Evolutionary conservation across 2,888 invertebrate species (phyloP).

Genomic region (Caenorhabditis auriculariae): DNA sequence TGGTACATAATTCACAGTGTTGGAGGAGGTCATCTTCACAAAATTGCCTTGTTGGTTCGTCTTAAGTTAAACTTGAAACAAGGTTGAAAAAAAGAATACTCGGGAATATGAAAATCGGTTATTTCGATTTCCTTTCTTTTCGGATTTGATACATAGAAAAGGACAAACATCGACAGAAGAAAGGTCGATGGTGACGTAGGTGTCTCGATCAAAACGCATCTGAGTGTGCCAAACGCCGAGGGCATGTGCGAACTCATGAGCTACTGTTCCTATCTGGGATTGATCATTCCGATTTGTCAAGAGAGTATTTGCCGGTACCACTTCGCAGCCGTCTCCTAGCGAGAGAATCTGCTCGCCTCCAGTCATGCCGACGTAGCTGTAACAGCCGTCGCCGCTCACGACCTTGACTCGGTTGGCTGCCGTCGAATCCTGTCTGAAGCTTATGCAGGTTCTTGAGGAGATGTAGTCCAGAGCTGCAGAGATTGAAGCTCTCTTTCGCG

Average conservation of each 20-base stretch:
- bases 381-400: conserved; percentile 13
- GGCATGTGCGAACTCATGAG: conserved; percentile 59
- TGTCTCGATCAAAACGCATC: conserved; percentile 49
- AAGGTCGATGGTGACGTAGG: conserved; percentile 32
- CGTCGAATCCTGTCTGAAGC: conserved; percentile 3
- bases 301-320: conserved; percentile 1
- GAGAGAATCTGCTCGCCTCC: conserved; percentile 17
- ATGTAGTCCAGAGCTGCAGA: conserved; percentile 7
- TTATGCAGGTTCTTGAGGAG: conserved; percentile 9
- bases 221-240: conserved; percentile 60
- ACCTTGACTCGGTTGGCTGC: conserved; percentile 6
- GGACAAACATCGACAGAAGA: conserved; percentile 23
- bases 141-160: too few species aligned
- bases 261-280: conserved; percentile 55
- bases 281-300: not conserved
- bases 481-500: conserved; percentile 7
- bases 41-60: not conserved
- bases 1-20: conserved; percentile 2
- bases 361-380: conserved; percentile 21
- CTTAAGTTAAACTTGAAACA: not conserved
- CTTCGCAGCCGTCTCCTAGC: conserved; percentile 16
- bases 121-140: not conserved
- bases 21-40: not conserved
- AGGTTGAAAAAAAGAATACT: too few species aligned
- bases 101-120: too few species aligned